Percentiles rank a stretch among this genome's conserved stretches.
These are phyloP conservation scores for Piezodorus guildinii DNA, from an alignment of 1,140 invertebrate genomes.

Conservation along the genomic window DNA sequence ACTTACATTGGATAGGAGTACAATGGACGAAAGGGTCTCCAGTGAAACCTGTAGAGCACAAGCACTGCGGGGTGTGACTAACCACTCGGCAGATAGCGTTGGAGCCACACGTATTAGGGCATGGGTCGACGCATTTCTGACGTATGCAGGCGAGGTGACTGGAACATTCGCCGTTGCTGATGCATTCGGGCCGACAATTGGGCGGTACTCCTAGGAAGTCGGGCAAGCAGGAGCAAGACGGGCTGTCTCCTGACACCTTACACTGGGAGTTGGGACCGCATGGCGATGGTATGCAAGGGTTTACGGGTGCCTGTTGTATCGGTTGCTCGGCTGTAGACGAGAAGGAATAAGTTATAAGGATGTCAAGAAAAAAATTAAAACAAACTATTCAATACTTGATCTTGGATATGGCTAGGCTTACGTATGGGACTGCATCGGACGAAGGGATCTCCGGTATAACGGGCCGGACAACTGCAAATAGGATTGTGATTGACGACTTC, in stretches of 20 bases:
- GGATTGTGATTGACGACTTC: conserved; percentile 44
- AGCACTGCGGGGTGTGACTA: conserved; percentile 54
- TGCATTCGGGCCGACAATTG: conserved; percentile 57
- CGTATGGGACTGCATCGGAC: conserved; percentile 43
- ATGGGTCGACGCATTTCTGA: conserved; percentile 50
- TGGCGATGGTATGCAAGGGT: conserved; percentile 39
- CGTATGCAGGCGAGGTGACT: conserved; percentile 46
- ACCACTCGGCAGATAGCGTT: conserved; percentile 41
- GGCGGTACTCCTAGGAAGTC: conserved; percentile 51
- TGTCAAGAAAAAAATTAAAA: not conserved
- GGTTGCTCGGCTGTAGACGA: conserved; percentile 17
- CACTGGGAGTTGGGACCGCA: conserved; percentile 46
- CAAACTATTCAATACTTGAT: not conserved
- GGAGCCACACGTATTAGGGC: conserved; percentile 44
- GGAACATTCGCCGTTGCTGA: conserved; percentile 51
- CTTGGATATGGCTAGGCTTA: conserved; percentile 32
- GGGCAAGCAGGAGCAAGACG: conserved; percentile 42
- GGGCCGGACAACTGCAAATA: conserved; percentile 41
- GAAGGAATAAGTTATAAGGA: not conserved
- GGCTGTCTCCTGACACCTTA: conserved; percentile 37
- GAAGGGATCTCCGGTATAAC: conserved; percentile 48
- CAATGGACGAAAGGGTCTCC: conserved; percentile 37
- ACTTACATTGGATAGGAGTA: conserved; percentile 38
- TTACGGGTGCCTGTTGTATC: conserved; percentile 21
- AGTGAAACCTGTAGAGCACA: conserved; percentile 42